Conservation (phyloP, 1,140 invertebrate genomes). For the Cepaea nemoralis region DNA sequence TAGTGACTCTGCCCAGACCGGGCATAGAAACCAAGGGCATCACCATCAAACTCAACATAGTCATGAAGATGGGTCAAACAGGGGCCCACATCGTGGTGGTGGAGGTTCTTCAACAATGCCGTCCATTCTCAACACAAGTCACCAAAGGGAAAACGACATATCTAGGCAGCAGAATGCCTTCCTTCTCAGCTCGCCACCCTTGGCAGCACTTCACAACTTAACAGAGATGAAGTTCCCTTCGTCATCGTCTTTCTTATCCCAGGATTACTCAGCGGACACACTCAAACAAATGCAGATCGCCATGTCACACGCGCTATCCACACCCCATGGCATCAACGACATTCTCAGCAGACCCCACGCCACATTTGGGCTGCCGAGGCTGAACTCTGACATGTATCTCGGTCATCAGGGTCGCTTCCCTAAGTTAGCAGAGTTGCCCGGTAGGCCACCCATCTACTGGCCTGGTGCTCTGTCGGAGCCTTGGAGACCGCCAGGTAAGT, state of each 20-base stretch:
- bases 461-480: slow-evolving; percentile 88
- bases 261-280: slow-evolving; percentile 58
- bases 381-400: slow-evolving; percentile 73
- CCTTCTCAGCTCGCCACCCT: slow-evolving; percentile 80
- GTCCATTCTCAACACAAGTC: slow-evolving; percentile 75
- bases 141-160: slow-evolving; percentile 39
- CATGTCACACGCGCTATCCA: slow-evolving; percentile 74
- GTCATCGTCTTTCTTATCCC: slow-evolving; percentile 62
- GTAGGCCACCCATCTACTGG: slow-evolving; percentile 88
- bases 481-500: slow-evolving; percentile 76
- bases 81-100: background rate
- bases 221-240: slow-evolving; percentile 84
- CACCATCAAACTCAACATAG: slow-evolving; percentile 36
- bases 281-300: slow-evolving; percentile 60
- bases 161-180: slow-evolving; percentile 75
- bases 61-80: background rate
- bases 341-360: slow-evolving; percentile 86
- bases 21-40: slow-evolving; percentile 51
- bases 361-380: slow-evolving; percentile 70
- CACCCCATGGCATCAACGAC: slow-evolving; percentile 95
- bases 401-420: slow-evolving; percentile 78
- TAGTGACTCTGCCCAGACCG: slow-evolving; percentile 32
- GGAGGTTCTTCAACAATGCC: slow-evolving; percentile 72
- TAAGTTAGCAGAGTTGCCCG: slow-evolving; percentile 75
- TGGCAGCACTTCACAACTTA: slow-evolving; percentile 94